Conservation (phyloP, 2,113 vertebrate species). For the Gymnogyps californianus region DNA sequence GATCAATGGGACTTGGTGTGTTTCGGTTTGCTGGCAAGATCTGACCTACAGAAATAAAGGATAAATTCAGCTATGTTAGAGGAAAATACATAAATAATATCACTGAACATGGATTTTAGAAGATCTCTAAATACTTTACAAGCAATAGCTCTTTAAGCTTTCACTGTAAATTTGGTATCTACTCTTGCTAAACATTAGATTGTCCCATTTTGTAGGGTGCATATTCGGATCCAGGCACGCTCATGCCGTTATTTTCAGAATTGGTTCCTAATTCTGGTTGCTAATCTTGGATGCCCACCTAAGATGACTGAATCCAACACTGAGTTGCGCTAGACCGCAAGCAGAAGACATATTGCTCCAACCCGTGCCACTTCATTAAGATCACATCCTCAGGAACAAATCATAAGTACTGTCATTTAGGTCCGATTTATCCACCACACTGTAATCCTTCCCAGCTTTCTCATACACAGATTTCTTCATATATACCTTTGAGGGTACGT, state of each 20-base stretch:
- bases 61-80: not conserved
- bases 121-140: not conserved
- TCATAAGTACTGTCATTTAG: not conserved
- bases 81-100: not conserved
- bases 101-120: not conserved
- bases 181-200: not conserved
- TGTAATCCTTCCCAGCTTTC: not conserved
- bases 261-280: not conserved
- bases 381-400: not conserved
- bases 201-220: not conserved
- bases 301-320: not conserved
- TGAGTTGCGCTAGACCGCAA: not conserved
- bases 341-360: not conserved
- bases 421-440: not conserved
- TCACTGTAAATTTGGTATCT: not conserved
- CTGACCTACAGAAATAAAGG: constrained; percentile 67
- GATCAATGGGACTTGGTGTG: constrained; percentile 95
- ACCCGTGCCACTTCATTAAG: not conserved
- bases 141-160: not conserved
- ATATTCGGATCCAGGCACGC: not conserved
- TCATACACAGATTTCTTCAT: not conserved
- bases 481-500: not conserved
- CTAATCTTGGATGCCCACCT: not conserved
- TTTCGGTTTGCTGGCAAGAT: constrained; percentile 84
- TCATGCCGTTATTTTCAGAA: not conserved